These are phyloP conservation scores for Phenganax marumi DNA, from an alignment of 92 coral and sea anemone species.

Conservation along the genomic window DNA sequence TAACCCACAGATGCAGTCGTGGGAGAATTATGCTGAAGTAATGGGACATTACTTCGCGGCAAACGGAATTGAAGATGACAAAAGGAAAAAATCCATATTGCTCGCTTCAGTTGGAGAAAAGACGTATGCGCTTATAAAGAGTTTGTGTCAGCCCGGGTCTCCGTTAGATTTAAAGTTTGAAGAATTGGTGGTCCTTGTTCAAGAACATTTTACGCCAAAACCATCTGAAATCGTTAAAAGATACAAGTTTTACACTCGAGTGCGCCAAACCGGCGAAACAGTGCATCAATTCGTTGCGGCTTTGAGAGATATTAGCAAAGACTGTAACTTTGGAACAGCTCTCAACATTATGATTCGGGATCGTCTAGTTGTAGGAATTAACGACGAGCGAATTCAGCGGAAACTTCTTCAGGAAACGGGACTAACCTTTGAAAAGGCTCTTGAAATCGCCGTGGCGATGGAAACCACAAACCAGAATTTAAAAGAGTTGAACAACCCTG, in stretches of 20 bases:
- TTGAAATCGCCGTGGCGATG: background rate
- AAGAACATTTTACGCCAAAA: slow-evolving; percentile 26
- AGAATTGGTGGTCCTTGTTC: slow-evolving; percentile 28
- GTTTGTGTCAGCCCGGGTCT: slow-evolving; percentile 33
- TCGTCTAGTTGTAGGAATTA: slow-evolving; percentile 48
- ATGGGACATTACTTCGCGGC: too few species aligned
- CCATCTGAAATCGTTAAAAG: slow-evolving; percentile 45
- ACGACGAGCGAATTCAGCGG: slow-evolving; percentile 14
- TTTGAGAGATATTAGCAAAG: slow-evolving; percentile 32
- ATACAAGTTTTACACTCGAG: slow-evolving; percentile 46
- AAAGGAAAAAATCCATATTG: slow-evolving; percentile 43
- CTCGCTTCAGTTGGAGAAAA: slow-evolving; percentile 42
- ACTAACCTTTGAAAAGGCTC: background rate
- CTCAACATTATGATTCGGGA: slow-evolving; percentile 52
- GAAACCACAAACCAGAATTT: background rate
- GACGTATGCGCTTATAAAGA: slow-evolving; percentile 49
- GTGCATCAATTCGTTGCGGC: slow-evolving; percentile 17
- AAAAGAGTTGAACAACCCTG: background rate
- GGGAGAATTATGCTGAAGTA: too few species aligned
- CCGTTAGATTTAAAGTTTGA: slow-evolving; percentile 22
- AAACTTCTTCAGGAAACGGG: background rate
- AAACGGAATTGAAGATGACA: too few species aligned
- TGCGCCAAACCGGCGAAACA: slow-evolving; percentile 42
- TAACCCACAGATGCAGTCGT: too few species aligned
- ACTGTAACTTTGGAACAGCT: slow-evolving; percentile 47